phyloP scores from a whole-genome alignment of 1,140 invertebrate genomes.

The Doryteuthis pealeii region DNA sequence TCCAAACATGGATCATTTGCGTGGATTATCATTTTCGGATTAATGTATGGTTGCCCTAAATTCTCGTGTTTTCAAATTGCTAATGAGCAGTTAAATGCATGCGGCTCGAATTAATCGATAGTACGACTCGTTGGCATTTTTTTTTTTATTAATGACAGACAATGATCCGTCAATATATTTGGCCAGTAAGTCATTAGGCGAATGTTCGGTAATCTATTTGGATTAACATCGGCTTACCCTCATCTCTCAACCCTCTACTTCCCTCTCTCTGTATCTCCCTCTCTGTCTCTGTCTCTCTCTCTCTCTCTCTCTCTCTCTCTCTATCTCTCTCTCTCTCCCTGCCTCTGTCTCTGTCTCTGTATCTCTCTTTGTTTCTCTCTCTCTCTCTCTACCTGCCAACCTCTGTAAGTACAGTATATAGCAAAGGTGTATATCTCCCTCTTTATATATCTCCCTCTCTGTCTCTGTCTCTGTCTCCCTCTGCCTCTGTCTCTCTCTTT shows the following conservation, averaged over 20 bases:
- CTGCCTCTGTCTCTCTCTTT: neutral
- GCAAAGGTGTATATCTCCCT: neutral
- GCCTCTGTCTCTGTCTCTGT: neutral
- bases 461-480: neutral
- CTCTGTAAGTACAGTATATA: neutral
- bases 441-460: neutral
- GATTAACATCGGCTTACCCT: neutral
- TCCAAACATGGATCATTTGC: too few species aligned
- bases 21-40: too few species aligned
- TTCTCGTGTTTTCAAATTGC: too few species aligned
- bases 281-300: neutral
- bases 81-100: too few species aligned
- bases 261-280: neutral
- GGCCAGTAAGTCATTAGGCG: too few species aligned
- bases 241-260: neutral
- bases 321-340: neutral
- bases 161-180: too few species aligned
- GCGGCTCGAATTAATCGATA: too few species aligned
- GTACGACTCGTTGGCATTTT: too few species aligned
- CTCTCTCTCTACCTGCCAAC: neutral
- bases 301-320: conserved; percentile 6
- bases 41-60: too few species aligned
- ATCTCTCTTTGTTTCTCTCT: neutral
- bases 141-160: too few species aligned
- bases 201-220: neutral